Evolutionary conservation across 2,113 vertebrate genomes (phyloP).

Genomic region (Scalopus aquaticus): DNA sequence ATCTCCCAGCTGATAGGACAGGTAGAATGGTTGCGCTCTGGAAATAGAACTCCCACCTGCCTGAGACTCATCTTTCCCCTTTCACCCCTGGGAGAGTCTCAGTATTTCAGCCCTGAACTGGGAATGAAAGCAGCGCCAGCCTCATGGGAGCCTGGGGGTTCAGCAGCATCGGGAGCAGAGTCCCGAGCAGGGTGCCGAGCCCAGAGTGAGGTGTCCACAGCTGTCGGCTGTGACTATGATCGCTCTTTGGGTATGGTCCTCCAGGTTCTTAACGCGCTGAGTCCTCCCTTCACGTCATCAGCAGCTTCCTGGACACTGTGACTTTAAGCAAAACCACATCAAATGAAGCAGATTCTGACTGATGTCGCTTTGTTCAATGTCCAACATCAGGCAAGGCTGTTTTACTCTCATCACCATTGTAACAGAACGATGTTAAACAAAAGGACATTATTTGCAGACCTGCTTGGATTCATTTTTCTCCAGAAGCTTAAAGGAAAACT

Average conservation of each 20-base stretch:
- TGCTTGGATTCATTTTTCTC: neutral
- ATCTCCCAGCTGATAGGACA: accelerated
- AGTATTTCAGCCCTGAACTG: neutral
- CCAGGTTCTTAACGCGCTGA: neutral
- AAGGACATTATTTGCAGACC: neutral
- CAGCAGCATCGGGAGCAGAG: neutral
- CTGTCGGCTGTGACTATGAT: neutral
- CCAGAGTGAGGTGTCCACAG: neutral
- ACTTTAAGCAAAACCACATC: neutral
- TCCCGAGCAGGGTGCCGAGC: neutral
- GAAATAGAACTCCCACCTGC: neutral
- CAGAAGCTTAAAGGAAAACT: neutral
- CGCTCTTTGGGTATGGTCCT: neutral
- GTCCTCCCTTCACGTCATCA: neutral
- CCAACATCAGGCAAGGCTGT: no score
- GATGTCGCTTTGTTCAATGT: neutral
- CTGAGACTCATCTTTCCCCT: neutral
- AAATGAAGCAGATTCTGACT: neutral
- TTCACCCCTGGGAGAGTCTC: neutral
- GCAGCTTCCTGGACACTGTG: neutral
- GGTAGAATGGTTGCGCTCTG: neutral
- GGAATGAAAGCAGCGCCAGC: neutral
- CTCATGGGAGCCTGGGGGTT: neutral
- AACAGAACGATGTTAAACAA: neutral
- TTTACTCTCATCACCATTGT: neutral